phyloP scores from a whole-genome alignment of 23 tunicate genomes.

The Trididemnum clinides region DNA sequence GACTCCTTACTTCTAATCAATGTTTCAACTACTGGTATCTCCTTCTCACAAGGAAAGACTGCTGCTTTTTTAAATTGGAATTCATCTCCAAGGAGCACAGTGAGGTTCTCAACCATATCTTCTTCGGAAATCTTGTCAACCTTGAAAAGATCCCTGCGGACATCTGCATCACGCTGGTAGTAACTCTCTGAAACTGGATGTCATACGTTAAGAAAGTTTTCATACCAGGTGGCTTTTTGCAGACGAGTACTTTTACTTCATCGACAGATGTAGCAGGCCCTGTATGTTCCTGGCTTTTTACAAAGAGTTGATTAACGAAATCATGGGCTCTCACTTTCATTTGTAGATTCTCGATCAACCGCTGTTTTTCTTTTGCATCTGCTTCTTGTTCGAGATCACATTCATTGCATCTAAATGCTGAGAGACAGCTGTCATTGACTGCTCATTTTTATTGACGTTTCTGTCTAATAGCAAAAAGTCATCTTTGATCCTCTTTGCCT shows the following conservation, averaged over 20 bases:
- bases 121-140: background rate
- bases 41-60: background rate
- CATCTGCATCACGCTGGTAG: background rate
- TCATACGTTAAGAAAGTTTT: background rate
- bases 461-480: background rate
- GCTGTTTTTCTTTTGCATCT: background rate
- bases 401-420: conserved; percentile 5
- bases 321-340: background rate
- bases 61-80: background rate
- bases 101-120: background rate
- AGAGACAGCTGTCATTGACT: background rate
- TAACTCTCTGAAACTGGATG: background rate
- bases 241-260: background rate
- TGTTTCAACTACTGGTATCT: background rate
- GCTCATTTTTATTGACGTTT: background rate
- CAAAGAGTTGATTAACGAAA: background rate
- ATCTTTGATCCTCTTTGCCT: conserved; percentile 18
- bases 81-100: background rate
- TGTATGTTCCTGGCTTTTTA: background rate
- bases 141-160: background rate
- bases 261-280: background rate
- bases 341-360: background rate
- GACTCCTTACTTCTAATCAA: background rate
- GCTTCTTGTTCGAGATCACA: background rate
- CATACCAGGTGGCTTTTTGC: background rate